These are phyloP conservation scores for Parasteatoda tepidariorum DNA, from an alignment of 1,140 invertebrate species.

Conservation along the genomic window DNA sequence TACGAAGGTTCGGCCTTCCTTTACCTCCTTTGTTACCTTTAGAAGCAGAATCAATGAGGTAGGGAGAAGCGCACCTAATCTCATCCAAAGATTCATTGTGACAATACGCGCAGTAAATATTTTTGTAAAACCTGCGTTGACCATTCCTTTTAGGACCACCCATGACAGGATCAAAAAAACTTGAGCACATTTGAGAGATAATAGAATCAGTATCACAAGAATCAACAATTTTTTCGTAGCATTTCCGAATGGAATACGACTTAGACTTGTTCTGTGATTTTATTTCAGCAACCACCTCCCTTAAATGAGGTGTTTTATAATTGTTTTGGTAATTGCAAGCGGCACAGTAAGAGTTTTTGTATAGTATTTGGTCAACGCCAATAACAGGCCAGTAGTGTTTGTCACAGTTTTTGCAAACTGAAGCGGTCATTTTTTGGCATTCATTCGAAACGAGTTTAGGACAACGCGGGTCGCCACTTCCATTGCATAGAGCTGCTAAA, in stretches of 20 bases:
- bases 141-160: not conserved
- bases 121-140: constrained; percentile 44
- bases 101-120: constrained; percentile 57
- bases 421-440: not conserved
- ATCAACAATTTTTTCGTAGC: not conserved
- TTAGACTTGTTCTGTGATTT: not conserved
- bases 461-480: constrained; percentile 7
- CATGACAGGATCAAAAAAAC: not conserved
- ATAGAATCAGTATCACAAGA: not conserved
- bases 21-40: too few species aligned
- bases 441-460: not conserved
- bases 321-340: constrained; percentile 31
- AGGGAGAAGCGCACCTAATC: constrained; percentile 14
- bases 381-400: constrained; percentile 15
- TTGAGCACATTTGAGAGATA: not conserved
- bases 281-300: not conserved
- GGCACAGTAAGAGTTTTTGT: constrained; percentile 49
- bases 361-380: not conserved
- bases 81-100: not conserved
- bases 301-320: not conserved
- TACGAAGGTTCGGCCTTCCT: too few species aligned
- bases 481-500: not conserved
- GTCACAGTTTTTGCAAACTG: not conserved
- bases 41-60: not conserved
- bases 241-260: not conserved